Percentiles rank a stretch among this genome's conserved stretches.
These are phyloP conservation scores for Protobothrops mucrosquamatus DNA, from an alignment of 2,113 vertebrate genomes.

Conservation along the genomic window DNA sequence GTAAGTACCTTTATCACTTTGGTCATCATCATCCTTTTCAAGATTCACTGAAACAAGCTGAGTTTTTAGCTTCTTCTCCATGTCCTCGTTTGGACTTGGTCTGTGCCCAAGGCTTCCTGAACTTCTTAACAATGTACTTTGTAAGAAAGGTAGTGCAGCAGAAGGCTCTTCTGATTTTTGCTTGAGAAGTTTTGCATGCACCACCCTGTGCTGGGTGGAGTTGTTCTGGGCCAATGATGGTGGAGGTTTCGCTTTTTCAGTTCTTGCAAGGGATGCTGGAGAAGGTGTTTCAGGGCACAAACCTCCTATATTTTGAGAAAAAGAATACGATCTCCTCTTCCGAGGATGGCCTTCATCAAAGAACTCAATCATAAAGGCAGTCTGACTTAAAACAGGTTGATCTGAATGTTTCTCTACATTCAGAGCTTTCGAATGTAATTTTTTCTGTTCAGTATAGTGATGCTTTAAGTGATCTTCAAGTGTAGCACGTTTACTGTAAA, in stretches of 20 bases:
- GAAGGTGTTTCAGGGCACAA: conserved; percentile 77
- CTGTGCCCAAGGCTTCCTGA: conserved; percentile 87
- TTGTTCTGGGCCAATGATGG: conserved; percentile 72
- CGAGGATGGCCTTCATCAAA: conserved; percentile 90
- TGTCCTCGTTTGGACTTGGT: conserved; percentile 79
- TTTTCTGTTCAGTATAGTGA: conserved; percentile 74
- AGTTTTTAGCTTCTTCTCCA: conserved; percentile 70
- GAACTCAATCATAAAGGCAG: conserved; percentile 92
- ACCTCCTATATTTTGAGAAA: conserved; percentile 83
- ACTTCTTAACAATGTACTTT: conserved; percentile 77
- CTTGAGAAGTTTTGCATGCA: conserved; percentile 84
- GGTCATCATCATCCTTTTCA: conserved; percentile 86
- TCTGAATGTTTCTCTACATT: conserved; percentile 71
- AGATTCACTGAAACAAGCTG: conserved; percentile 63
- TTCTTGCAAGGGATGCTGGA: conserved; percentile 78
- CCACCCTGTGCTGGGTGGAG: conserved; percentile 69
- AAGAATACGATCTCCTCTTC: conserved; percentile 90
- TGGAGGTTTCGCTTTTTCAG: conserved; percentile 72
- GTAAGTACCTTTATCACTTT: conserved; percentile 95
- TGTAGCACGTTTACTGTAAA: conserved; percentile 79
- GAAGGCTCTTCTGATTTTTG: conserved; percentile 90
- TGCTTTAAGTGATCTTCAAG: conserved; percentile 87
- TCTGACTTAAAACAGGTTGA: conserved; percentile 73
- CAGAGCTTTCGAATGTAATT: conserved; percentile 66
- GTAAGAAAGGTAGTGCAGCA: conserved; percentile 71